Percentiles rank a stretch among this genome's conserved stretches.
phyloP scores from a whole-genome alignment of 23 tunicate species.

The Ascidia mentula region DNA sequence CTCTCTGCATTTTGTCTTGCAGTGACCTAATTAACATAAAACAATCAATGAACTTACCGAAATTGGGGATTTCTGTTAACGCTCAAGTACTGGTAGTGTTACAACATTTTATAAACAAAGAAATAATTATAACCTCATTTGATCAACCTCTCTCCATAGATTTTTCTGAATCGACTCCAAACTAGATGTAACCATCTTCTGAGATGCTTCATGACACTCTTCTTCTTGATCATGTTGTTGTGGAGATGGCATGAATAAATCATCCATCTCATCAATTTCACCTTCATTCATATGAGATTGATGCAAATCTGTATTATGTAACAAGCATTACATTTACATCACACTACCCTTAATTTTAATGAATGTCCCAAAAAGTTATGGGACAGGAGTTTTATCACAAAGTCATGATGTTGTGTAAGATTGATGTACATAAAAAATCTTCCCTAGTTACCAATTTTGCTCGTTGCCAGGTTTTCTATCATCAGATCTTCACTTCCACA shows the following conservation, averaged over 20 bases:
- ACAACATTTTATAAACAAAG: no score
- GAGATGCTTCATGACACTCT: background rate
- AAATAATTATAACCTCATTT: background rate
- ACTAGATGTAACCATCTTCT: background rate
- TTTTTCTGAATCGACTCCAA: background rate
- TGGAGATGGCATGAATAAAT: background rate
- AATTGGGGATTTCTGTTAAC: no score
- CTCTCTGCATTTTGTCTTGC: background rate
- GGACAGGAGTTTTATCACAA: no score
- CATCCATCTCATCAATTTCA: background rate
- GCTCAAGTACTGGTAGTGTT: no score
- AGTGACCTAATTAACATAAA: background rate
- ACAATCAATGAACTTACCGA: background rate
- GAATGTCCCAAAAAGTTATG: no score
- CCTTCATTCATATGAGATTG: background rate
- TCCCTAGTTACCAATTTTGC: no score
- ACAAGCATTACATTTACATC: no score
- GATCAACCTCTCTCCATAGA: background rate
- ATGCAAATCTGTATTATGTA: background rate
- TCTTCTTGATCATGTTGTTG: background rate
- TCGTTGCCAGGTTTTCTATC: no score
- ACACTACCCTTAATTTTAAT: no score
- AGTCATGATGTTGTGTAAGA: no score
- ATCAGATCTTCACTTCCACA: background rate
- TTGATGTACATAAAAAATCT: no score